phyloP scores from a whole-genome alignment of 1,140 invertebrate species.

The Brachionus rubens region DNA sequence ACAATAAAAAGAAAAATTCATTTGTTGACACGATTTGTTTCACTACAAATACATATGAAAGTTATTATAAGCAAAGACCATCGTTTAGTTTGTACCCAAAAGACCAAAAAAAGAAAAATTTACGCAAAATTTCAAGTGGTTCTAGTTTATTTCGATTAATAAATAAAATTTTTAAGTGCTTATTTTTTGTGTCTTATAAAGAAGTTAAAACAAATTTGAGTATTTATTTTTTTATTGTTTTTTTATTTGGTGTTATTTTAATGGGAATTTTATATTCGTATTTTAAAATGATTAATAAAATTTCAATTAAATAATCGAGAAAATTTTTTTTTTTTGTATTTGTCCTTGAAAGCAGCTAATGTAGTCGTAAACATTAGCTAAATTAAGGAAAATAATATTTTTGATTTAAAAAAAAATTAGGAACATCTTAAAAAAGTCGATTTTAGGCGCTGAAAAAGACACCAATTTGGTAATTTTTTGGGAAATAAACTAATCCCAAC shows the following conservation, averaged over 20 bases:
- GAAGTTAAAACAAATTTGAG: neutral
- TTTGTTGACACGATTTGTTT: neutral
- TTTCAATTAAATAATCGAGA: neutral
- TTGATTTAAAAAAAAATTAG: no score
- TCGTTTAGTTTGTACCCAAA: neutral
- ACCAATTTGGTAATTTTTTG: no score
- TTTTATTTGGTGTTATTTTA: constrained; percentile 4
- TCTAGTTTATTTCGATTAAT: neutral
- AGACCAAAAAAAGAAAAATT: neutral
- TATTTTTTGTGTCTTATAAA: neutral
- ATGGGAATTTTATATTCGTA: constrained; percentile 1
- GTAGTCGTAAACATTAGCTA: no score
- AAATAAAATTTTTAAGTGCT: neutral
- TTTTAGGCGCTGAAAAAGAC: no score
- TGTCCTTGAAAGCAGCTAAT: no score
- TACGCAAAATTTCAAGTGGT: neutral
- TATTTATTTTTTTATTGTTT: neutral
- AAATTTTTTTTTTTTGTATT: neutral
- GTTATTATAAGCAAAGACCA: neutral
- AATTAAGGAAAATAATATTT: no score
- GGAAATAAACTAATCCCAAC: no score
- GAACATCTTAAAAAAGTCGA: no score
- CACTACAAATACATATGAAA: neutral
- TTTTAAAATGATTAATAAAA: neutral
- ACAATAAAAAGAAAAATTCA: neutral